Evolutionary conservation across 2,888 invertebrate genomes (phyloP), one percentile per base, ranked within the genome.

Genomic region (Trimorus sp.): DNA sequence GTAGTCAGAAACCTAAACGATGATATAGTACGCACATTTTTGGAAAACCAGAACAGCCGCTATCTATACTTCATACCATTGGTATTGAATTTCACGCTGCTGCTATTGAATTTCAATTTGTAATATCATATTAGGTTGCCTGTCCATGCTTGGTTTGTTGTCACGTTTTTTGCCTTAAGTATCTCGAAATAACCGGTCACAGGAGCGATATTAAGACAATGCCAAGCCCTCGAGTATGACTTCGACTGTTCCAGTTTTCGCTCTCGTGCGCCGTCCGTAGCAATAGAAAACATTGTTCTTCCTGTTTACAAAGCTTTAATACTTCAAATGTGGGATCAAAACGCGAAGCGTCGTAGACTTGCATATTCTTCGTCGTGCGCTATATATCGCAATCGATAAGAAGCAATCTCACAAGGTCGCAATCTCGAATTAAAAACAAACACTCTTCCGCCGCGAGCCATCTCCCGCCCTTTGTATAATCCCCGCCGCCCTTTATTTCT

Each of bases 361-460:
- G 66, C 68, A 62, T 69, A 45, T 69, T 58, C 63, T 56, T 81
- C 36, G 45, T n/a, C 37, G 51, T 73, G 68, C 66, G 69, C 74
- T 62, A 66, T 48, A 71, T 78, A 71, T 74, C 45, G 60, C 42
- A 79, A 83, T 79, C 83, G 74, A 77, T 74, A 79, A 76, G 79
- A 83, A 83, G 77, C 76, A 79, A 83, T 83, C 79, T 83, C 68
- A 59, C 73, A 83, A 83, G 83, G 83, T 83, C 83, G 79, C 83
- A 83, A 83, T 79, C 77, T 83, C 79, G 79, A 81, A 84, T 84
- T 84, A 84, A 82, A 84, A 82, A 82, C 79, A 84, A 84, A 84
- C 83, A 82, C 78, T 79, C 66, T 74, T 70, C 59, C 60, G 80
- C 83, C 80, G 71, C 81, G 73, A 78, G 81, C 73, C 60, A 78